Evolutionary conservation across 2,113 vertebrate genomes (phyloP).

Genomic region (Rhizomys pruinosus): DNA sequence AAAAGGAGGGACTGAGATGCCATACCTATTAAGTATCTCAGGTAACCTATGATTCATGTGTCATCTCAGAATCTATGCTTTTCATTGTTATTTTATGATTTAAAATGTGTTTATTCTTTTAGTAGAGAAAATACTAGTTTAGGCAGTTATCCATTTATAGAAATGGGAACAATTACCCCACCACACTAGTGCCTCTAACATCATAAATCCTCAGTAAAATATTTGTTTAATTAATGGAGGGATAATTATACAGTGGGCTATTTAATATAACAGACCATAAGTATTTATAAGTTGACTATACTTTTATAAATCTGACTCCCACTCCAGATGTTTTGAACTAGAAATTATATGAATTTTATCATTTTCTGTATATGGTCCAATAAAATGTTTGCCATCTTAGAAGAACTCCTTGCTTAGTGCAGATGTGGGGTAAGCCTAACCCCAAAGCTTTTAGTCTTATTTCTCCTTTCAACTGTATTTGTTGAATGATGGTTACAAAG

Average conservation of each 20-base stretch:
- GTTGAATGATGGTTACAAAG: neutral
- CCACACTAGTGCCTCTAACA: neutral
- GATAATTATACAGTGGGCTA: neutral
- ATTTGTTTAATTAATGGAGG: neutral
- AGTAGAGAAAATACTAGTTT: neutral
- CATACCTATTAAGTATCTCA: neutral
- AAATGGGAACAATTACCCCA: neutral
- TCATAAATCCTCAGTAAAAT: neutral
- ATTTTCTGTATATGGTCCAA: neutral
- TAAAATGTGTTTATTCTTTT: constrained; percentile 3
- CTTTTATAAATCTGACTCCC: constrained; percentile 21
- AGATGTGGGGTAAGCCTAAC: neutral
- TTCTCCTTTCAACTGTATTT: neutral
- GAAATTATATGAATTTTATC: neutral
- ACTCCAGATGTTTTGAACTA: neutral
- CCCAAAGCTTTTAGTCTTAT: neutral
- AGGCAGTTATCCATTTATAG: neutral
- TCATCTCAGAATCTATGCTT: neutral
- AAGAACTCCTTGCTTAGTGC: neutral
- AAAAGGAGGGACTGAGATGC: neutral
- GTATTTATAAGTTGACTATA: neutral
- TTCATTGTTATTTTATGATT: constrained; percentile 3
- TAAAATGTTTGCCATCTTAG: neutral
- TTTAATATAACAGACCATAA: neutral
- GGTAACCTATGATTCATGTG: neutral